Evolutionary conservation across 2,113 vertebrate genomes (phyloP), one percentile per base, ranked within the genome.

Genomic region (Oceanodroma tethys): DNA sequence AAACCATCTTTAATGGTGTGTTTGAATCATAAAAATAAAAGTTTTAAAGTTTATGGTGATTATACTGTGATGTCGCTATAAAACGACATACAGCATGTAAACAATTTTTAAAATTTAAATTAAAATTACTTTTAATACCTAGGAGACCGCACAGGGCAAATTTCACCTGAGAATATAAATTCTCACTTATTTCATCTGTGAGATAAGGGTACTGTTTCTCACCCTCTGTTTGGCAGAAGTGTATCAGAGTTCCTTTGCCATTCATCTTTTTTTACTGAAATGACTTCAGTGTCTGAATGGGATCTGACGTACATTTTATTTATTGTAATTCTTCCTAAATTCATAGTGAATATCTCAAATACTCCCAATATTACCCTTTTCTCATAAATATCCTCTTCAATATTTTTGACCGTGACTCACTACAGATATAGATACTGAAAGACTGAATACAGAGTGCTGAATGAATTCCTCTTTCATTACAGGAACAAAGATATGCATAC

Each of bases 381-480:
- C 26, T 75, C 38, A 48, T 40, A 58, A 90, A 94, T 58, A 90
- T 30, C 32, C 32, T 52, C 47, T 62, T 18, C 2, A 53, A 48
- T 66, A 67, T 63, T 92, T 94, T 94, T 92, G 59, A n/a, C 42
- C 26, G 2, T 90, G 86, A 83, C 36, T 96, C 79, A 88, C 17
- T 13, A 72, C 19, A 86, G 32, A 72, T 63, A 67, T 9, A 86
- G 32, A 72, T 63, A 67, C 9, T 79, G 82, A 50, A 85, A 74
- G 18, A 59, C 21, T 72, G 32, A 95, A 11, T 40, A 80, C 72
- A 52, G 48, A 88, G 17, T 32, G 32, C 25, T 85, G 82, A 90
- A 92, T 94, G 45, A 96, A 95, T 88, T 90, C 66, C 14, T 80
- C 79, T 86, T 95, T 94, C 88, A 86, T 86, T 63, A n/a, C 9